phyloP scores from a whole-genome alignment of 2,888 invertebrate genomes.

The Pycnomerus fuliginosus region DNA sequence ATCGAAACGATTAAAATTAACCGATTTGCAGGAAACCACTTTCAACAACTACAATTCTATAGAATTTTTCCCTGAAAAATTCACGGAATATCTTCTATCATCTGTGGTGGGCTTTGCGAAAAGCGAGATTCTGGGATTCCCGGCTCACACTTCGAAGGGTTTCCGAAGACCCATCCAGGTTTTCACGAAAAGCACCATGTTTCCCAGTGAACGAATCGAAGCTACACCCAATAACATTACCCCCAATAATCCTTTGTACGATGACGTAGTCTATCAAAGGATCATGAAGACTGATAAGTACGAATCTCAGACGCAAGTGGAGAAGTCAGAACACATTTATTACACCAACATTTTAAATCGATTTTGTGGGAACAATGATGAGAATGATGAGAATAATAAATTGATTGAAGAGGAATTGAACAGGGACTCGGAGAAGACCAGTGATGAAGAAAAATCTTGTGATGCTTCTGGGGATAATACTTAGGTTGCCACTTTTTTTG shows the following conservation, averaged over 20 bases:
- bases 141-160: conserved; percentile 80
- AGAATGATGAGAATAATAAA: conserved; percentile 32
- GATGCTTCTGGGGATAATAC: conserved; percentile 22
- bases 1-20: no score
- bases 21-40: conserved; percentile 80
- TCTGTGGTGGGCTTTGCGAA: conserved; percentile 90
- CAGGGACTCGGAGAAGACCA: conserved; percentile 11
- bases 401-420: conserved; percentile 29
- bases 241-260: conserved; percentile 30
- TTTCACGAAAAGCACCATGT: conserved; percentile 53
- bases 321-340: conserved; percentile 36
- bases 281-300: conserved; percentile 35
- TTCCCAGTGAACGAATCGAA: conserved; percentile 50
- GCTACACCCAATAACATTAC: conserved; percentile 39
- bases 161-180: conserved; percentile 80
- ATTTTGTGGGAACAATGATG: conserved; percentile 35
- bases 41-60: conserved; percentile 83
- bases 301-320: conserved; percentile 31
- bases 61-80: conserved; percentile 87
- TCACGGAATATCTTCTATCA: conserved; percentile 87
- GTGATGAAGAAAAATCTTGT: conserved; percentile 4
- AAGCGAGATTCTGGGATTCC: conserved; percentile 79
- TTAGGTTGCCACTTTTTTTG: conserved; percentile 17
- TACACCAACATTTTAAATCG: conserved; percentile 37
- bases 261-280: conserved; percentile 26